These are phyloP conservation scores for Artibeus jamaicensis DNA, from an alignment of 2,797 vertebrate genomes.

Conservation along the genomic window DNA sequence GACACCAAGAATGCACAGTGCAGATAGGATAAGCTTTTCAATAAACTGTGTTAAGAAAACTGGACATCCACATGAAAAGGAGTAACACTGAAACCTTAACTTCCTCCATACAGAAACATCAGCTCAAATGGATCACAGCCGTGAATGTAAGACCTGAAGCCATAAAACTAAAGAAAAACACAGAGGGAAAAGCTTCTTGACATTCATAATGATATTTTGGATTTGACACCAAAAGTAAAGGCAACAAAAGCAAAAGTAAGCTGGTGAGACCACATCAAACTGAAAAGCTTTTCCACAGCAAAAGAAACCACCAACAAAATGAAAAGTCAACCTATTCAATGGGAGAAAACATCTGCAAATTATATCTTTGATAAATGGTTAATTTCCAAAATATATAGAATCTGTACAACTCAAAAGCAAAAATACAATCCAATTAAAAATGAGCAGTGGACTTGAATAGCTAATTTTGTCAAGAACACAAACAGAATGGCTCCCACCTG, in stretches of 20 bases:
- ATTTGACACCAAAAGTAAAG: background rate
- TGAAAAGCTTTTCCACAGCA: background rate
- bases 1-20: background rate
- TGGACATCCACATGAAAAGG: background rate
- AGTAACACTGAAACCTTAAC: background rate
- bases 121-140: background rate
- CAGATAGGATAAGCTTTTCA: background rate
- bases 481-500: fast-evolving
- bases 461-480: background rate
- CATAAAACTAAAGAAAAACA: background rate
- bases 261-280: background rate
- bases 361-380: background rate
- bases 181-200: background rate
- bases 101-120: background rate
- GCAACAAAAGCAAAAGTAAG: background rate
- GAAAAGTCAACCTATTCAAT: background rate
- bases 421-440: background rate
- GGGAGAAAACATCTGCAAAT: background rate
- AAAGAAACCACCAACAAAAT: background rate
- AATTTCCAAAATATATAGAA: background rate
- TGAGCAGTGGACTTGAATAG: background rate
- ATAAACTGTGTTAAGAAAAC: background rate
- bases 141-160: background rate
- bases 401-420: background rate
- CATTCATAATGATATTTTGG: background rate